Percentiles rank a stretch among this genome's conserved stretches.
Evolutionary conservation across 2,888 invertebrate genomes (phyloP).

Genomic region (Ornithoptera alexandrae): DNA sequence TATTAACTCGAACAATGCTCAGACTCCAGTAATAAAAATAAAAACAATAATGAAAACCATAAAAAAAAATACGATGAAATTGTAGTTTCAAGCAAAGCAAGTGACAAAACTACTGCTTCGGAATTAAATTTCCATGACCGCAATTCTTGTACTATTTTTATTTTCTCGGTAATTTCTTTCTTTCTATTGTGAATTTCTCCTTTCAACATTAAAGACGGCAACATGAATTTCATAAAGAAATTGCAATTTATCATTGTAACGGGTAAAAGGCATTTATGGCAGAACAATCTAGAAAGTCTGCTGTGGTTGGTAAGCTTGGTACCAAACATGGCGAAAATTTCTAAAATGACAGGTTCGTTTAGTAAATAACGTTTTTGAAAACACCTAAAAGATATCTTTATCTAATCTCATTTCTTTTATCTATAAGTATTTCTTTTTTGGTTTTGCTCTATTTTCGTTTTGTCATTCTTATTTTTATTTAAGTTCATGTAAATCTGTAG

Average conservation of each 20-base stretch:
- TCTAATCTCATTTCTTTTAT: background rate
- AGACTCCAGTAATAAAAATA: too few species aligned
- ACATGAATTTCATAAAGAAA: constrained; percentile 33
- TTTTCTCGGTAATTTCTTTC: background rate
- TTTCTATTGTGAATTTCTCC: constrained; percentile 1
- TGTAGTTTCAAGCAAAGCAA: background rate
- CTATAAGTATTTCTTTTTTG: too few species aligned
- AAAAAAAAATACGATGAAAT: background rate
- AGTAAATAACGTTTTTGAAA: background rate
- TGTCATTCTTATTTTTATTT: too few species aligned
- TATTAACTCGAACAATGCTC: too few species aligned
- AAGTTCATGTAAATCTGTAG: too few species aligned
- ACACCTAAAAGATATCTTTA: background rate
- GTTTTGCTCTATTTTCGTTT: too few species aligned
- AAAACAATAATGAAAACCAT: too few species aligned
- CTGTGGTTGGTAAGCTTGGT: constrained; percentile 52
- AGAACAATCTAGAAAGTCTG: constrained; percentile 48
- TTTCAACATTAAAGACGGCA: background rate
- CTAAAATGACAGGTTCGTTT: constrained; percentile 44
- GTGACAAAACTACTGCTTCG: background rate
- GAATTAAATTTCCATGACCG: background rate
- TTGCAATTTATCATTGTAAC: constrained; percentile 33
- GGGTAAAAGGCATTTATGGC: constrained; percentile 38
- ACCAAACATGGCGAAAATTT: constrained; percentile 49
- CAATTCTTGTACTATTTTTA: background rate